These are phyloP conservation scores for Hydropsyche betteni DNA, from an alignment of 2,888 invertebrate species.

Conservation along the genomic window DNA sequence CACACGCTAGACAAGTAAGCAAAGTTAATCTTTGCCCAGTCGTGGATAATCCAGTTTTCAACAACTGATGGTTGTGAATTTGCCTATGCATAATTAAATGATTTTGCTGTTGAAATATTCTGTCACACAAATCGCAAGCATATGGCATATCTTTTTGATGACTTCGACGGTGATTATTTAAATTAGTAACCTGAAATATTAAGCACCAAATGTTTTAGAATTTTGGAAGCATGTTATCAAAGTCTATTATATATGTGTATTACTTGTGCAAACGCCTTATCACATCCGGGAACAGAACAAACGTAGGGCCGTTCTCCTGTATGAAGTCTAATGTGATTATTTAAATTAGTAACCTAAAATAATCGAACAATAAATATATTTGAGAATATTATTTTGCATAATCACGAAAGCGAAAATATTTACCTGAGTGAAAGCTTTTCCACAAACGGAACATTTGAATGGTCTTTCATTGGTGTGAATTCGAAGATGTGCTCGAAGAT, in stretches of 20 bases:
- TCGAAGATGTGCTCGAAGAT: slow-evolving; percentile 64
- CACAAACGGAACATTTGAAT: slow-evolving; percentile 64
- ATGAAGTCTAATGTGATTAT: slow-evolving; percentile 65
- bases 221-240: too few species aligned
- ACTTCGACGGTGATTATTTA: slow-evolving; percentile 65
- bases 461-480: slow-evolving; percentile 66
- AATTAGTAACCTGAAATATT: slow-evolving; percentile 60
- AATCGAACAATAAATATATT: background rate
- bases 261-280: slow-evolving; percentile 65
- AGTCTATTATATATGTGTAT: background rate
- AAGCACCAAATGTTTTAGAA: background rate
- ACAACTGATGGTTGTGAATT: slow-evolving; percentile 15
- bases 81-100: slow-evolving; percentile 63
- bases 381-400: background rate
- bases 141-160: slow-evolving; percentile 61
- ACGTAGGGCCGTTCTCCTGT: slow-evolving; percentile 65
- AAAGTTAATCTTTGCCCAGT: background rate
- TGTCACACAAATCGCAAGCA: slow-evolving; percentile 63
- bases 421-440: slow-evolving; percentile 66
- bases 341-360: slow-evolving; percentile 63
- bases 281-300: slow-evolving; percentile 64
- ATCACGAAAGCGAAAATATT: background rate
- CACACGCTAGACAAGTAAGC: slow-evolving; percentile 45
- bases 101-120: slow-evolving; percentile 62
- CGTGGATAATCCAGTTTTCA: background rate